A percentile compares a stretch with the other conserved stretches of the same genome.
phyloP scores from a whole-genome alignment of 2,797 vertebrate genomes.

The Rhinophrynus dorsalis region DNA sequence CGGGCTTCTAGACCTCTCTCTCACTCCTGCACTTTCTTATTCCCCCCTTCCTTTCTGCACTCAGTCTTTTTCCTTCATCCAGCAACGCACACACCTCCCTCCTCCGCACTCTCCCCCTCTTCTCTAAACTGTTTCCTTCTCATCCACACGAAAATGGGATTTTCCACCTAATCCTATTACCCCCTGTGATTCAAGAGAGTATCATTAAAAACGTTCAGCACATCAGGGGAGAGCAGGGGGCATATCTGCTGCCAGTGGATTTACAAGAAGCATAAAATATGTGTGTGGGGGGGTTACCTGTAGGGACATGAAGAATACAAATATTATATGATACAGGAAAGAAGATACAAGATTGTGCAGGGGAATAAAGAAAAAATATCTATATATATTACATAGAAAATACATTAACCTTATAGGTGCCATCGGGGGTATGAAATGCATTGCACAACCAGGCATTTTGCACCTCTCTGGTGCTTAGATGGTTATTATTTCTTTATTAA shows the following conservation, averaged over 20 bases:
- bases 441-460: too few species aligned
- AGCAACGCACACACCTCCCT: not conserved
- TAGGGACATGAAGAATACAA: too few species aligned
- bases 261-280: conserved; percentile 18
- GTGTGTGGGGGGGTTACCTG: conserved; percentile 13
- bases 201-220: conserved; percentile 46
- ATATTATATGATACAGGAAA: too few species aligned
- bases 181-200: conserved; percentile 47
- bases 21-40: not conserved
- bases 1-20: too few species aligned
- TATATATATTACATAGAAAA: not conserved
- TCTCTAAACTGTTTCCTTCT: conserved; percentile 36
- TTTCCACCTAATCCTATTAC: conserved; percentile 50
- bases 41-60: too few species aligned
- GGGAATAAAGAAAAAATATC: not conserved
- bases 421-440: too few species aligned
- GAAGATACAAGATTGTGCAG: not conserved
- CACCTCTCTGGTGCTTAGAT: too few species aligned
- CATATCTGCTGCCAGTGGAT: conserved; percentile 41
- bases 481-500: too few species aligned
- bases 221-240: conserved; percentile 42
- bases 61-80: not conserved
- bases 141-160: conserved; percentile 44
- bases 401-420: too few species aligned
- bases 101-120: not conserved